Evolutionary conservation across 1,140 invertebrate species (phyloP).

Genomic region (Caligus rogercresseyi): DNA sequence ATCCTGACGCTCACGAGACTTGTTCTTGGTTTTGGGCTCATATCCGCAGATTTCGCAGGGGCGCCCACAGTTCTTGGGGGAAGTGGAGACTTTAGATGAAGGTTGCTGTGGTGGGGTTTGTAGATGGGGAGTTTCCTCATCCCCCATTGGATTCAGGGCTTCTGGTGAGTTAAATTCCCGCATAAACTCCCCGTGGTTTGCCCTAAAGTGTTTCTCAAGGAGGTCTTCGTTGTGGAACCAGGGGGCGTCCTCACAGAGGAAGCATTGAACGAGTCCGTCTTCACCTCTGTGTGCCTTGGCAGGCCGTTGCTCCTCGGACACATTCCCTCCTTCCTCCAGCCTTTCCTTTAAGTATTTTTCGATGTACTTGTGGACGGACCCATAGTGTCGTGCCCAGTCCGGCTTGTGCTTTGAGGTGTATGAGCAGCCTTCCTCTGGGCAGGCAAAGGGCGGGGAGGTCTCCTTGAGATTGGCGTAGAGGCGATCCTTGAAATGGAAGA

Average conservation of each 20-base stretch:
- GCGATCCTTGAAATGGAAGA: slow-evolving; percentile 17
- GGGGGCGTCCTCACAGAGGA: background rate
- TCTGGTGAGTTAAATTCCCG: background rate
- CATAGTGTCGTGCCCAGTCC: slow-evolving; percentile 19
- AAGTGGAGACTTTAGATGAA: background rate
- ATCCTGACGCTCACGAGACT: slow-evolving; percentile 15
- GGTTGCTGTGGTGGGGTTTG: background rate
- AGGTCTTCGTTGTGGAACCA: background rate
- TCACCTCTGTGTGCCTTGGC: background rate
- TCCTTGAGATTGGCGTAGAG: slow-evolving; percentile 6
- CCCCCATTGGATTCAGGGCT: background rate
- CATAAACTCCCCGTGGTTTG: background rate
- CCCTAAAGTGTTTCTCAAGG: background rate
- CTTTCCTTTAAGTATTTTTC: slow-evolving; percentile 15
- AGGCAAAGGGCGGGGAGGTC: slow-evolving; percentile 10
- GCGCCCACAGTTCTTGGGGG: background rate
- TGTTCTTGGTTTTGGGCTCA: slow-evolving; percentile 19
- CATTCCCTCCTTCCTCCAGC: slow-evolving; percentile 3
- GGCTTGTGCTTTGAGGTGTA: slow-evolving; percentile 18
- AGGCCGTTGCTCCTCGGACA: background rate
- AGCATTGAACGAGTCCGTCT: background rate
- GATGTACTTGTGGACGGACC: slow-evolving; percentile 17
- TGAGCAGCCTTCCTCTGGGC: slow-evolving; percentile 15
- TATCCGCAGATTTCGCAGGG: slow-evolving; percentile 19
- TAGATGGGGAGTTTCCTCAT: background rate